These are phyloP conservation scores for Tinamus guttatus DNA, from an alignment of 2,113 vertebrate species.

Conservation along the genomic window DNA sequence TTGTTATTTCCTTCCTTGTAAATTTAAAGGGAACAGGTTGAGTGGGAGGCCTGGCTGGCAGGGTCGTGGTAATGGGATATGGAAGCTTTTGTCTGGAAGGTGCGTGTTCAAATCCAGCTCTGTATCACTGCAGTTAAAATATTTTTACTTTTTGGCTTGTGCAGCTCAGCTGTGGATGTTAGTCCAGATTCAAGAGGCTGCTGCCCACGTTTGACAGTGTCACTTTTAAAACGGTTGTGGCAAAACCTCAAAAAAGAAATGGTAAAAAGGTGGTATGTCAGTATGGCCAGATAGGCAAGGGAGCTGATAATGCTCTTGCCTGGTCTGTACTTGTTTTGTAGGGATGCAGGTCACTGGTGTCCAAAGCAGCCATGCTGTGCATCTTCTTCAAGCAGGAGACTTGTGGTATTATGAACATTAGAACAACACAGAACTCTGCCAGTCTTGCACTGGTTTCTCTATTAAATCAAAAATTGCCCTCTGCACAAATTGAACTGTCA, in stretches of 20 bases:
- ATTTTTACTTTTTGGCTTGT: background rate
- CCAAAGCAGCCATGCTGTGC: background rate
- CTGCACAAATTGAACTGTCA: background rate
- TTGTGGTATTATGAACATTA: background rate
- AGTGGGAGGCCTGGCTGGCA: conserved; percentile 41
- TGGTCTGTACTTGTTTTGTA: background rate
- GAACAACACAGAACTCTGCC: background rate
- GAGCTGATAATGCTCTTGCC: background rate
- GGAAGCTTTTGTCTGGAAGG: conserved; percentile 45
- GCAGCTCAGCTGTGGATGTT: background rate
- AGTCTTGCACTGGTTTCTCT: background rate
- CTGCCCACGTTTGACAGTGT: background rate
- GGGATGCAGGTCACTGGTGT: background rate
- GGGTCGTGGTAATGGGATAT: conserved; percentile 34
- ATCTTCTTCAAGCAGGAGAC: background rate
- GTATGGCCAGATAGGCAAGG: background rate
- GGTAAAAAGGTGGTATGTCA: accelerated
- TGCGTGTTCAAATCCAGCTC: background rate
- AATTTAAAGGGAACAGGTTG: conserved; percentile 69
- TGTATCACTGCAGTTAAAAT: background rate
- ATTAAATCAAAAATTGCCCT: background rate
- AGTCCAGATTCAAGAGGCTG: background rate
- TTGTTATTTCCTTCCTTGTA: conserved; percentile 65
- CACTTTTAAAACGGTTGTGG: background rate
- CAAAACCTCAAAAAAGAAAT: background rate